Evolutionary conservation across 1,140 invertebrate genomes (phyloP).

Genomic region (Teleopsis dalmanni): DNA sequence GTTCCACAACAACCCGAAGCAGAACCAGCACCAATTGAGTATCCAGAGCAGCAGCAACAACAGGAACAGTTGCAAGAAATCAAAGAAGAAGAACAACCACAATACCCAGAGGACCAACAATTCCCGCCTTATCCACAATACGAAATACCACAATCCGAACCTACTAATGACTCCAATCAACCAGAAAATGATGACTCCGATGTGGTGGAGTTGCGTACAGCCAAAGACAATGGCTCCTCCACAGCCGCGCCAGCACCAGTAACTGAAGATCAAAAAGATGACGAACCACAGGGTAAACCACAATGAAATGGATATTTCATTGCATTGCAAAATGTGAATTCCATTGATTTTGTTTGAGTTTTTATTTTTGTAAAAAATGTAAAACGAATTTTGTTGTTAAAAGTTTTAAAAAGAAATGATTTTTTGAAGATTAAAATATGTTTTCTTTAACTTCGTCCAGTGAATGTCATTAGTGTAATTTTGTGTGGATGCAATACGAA

Average conservation of each 20-base stretch:
- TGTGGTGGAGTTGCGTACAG: conserved; percentile 33
- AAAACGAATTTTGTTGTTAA: too few relatives aligned
- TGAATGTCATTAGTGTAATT: too few relatives aligned
- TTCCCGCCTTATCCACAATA: conserved; percentile 29
- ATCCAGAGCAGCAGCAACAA: conserved; percentile 9
- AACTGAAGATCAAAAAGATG: conserved; percentile 18
- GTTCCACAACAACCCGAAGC: conserved; percentile 12
- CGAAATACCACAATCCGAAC: conserved; percentile 11
- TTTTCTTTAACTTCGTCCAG: too few relatives aligned
- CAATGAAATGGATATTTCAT: too few relatives aligned
- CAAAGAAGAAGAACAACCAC: conserved; percentile 17
- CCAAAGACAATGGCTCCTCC: conserved; percentile 11
- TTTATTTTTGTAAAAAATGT: too few relatives aligned
- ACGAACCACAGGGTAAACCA: too few relatives aligned
- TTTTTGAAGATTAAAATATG: too few relatives aligned
- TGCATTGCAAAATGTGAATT: neutral
- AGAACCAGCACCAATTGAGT: conserved; percentile 8
- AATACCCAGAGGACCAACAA: conserved; percentile 33
- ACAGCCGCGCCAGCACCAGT: conserved; percentile 25
- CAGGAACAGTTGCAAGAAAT: conserved; percentile 9
- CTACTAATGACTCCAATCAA: conserved; percentile 1
- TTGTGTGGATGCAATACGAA: too few relatives aligned
- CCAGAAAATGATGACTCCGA: conserved; percentile 25
- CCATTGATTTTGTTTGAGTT: neutral
- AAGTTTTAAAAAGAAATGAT: too few relatives aligned